Conservation (phyloP, 2,113 vertebrate genomes). For the Catharus bicknelli region DNA sequence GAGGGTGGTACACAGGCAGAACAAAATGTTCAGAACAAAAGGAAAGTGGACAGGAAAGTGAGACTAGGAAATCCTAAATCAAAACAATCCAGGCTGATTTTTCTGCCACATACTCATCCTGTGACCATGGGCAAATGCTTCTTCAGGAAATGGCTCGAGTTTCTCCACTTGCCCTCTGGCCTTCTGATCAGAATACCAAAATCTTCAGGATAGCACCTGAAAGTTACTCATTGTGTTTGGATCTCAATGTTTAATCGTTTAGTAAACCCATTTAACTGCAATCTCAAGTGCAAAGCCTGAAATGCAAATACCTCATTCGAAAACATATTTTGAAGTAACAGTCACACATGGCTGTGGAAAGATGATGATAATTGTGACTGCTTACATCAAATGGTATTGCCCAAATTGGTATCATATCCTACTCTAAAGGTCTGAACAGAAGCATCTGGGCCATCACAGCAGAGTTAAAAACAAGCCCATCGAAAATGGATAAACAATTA, state of each 20-base stretch:
- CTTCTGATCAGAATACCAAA: background rate
- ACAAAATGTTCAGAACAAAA: background rate
- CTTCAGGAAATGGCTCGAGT: background rate
- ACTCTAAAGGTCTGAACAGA: constrained; percentile 8
- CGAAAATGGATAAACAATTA: constrained; percentile 83
- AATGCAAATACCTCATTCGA: background rate
- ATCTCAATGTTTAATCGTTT: background rate
- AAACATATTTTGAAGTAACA: background rate
- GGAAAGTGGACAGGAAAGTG: background rate
- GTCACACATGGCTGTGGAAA: background rate
- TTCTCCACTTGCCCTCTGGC: background rate
- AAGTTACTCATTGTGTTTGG: background rate
- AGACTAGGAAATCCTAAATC: background rate
- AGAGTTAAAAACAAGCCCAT: constrained; percentile 61
- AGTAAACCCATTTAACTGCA: background rate
- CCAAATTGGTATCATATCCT: background rate
- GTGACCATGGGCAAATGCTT: background rate
- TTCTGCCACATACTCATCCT: background rate
- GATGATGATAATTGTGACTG: background rate
- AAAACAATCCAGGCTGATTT: background rate
- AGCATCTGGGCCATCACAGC: background rate
- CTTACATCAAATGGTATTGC: background rate
- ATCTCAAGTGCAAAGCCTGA: background rate
- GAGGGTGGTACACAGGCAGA: background rate
- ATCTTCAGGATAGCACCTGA: background rate